phyloP scores from a whole-genome alignment of 2,888 invertebrate genomes.

The Drosophila austrosaltans region DNA sequence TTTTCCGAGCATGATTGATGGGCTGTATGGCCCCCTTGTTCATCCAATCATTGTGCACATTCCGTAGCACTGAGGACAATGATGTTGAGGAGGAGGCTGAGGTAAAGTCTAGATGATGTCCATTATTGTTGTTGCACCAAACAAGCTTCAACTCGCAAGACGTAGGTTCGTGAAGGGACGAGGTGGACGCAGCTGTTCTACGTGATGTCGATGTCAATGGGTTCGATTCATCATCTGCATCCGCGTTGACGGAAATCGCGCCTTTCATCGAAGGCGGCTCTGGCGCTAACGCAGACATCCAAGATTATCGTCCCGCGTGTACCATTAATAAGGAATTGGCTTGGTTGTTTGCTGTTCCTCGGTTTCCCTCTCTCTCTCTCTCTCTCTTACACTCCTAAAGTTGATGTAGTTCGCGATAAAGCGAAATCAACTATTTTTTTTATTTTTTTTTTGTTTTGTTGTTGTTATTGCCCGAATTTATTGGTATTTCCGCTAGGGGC shows the following conservation, averaged over 20 bases:
- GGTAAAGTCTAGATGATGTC: neutral
- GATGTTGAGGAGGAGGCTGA: neutral
- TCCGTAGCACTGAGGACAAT: slow-evolving; percentile 43
- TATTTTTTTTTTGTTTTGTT: slow-evolving; percentile 5
- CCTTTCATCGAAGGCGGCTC: slow-evolving; percentile 55
- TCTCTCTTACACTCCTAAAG: neutral
- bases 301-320: slow-evolving; percentile 5
- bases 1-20: slow-evolving; percentile 43
- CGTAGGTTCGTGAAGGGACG: slow-evolving; percentile 25
- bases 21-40: slow-evolving; percentile 42
- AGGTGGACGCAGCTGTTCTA: slow-evolving; percentile 3
- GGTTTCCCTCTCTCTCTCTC: neutral
- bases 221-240: slow-evolving; percentile 44
- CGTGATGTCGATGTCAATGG: slow-evolving; percentile 2
- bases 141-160: slow-evolving; percentile 29
- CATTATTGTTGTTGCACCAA: slow-evolving; percentile 33
- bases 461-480: neutral
- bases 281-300: slow-evolving; percentile 43
- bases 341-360: neutral
- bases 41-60: slow-evolving; percentile 49
- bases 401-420: slow-evolving; percentile 11
- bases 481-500: neutral
- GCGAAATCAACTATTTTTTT: slow-evolving; percentile 8
- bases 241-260: slow-evolving; percentile 39
- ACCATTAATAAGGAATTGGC: slow-evolving; percentile 9